Conservation (phyloP, 2,797 vertebrate species). For the Sebastes hopkinsi region DNA sequence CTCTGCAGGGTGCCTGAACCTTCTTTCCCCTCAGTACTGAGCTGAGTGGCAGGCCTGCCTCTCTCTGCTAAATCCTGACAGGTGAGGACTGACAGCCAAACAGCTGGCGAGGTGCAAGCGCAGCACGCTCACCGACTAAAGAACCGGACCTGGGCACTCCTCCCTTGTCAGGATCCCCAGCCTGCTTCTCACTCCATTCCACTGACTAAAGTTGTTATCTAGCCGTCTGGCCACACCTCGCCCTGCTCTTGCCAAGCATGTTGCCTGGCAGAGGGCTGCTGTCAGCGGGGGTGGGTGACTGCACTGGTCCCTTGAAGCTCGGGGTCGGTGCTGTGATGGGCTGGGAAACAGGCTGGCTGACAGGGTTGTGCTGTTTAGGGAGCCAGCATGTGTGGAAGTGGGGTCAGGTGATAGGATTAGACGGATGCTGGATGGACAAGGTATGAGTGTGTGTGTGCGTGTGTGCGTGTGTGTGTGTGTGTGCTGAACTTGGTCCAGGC, state of each 20-base stretch:
- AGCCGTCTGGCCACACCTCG: slow-evolving; percentile 58
- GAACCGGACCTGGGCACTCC: slow-evolving; percentile 44
- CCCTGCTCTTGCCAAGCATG: slow-evolving; percentile 63
- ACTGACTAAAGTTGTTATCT: slow-evolving; percentile 69
- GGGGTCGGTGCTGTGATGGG: slow-evolving; percentile 73
- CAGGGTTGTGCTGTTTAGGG: slow-evolving; percentile 70
- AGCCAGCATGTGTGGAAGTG: slow-evolving; percentile 40
- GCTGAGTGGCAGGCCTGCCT: slow-evolving; percentile 65
- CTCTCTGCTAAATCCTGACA: slow-evolving; percentile 63
- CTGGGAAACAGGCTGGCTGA: slow-evolving; percentile 66
- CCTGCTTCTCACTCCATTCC: slow-evolving; percentile 47
- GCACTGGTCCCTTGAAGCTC: slow-evolving; percentile 61
- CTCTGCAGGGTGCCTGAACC: slow-evolving; percentile 44
- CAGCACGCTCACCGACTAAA: slow-evolving; percentile 58
- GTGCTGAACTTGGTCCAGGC: slow-evolving; percentile 56
- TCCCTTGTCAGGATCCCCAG: slow-evolving; percentile 35
- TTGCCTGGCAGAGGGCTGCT: slow-evolving; percentile 70
- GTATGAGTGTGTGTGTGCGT: slow-evolving; percentile 19
- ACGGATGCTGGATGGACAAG: slow-evolving; percentile 56
- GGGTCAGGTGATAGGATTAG: slow-evolving; percentile 58
- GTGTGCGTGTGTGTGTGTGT: slow-evolving; percentile 12
- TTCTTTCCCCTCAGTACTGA: slow-evolving; percentile 33
- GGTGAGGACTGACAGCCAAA: slow-evolving; percentile 72
- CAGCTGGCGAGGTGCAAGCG: slow-evolving; percentile 73
- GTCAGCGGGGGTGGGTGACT: slow-evolving; percentile 65